Conservation (phyloP, 1,140 invertebrate genomes). For the Brachionus paranguensis region DNA sequence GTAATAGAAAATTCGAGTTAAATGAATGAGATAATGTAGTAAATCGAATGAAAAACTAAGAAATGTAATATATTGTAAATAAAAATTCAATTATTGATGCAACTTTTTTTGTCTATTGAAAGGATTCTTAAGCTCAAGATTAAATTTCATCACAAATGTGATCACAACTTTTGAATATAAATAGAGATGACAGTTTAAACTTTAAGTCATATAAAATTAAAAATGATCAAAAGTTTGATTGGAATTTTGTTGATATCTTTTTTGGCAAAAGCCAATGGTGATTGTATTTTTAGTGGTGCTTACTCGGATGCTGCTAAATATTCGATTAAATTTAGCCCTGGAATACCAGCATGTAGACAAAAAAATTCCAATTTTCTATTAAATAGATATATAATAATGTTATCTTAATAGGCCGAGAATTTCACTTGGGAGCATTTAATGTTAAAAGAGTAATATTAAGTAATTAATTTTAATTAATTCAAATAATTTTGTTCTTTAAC, state of each 20-base stretch:
- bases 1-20: neutral
- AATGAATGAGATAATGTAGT: neutral
- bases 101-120: neutral
- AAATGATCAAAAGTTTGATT: neutral
- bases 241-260: neutral
- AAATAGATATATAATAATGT: neutral
- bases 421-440: neutral
- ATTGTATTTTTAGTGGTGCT: neutral
- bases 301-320: neutral
- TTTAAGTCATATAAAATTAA: neutral
- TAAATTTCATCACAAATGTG: neutral
- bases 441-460: neutral
- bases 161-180: neutral
- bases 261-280: neutral
- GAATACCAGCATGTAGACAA: neutral
- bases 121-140: neutral
- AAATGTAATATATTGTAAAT: neutral
- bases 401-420: neutral
- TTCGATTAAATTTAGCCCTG: neutral
- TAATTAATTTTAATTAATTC: neutral
- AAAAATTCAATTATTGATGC: neutral
- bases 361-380: neutral
- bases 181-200: neutral
- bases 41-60: neutral
- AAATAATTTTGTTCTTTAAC: neutral